Evolutionary conservation across 2,888 invertebrate species (phyloP), one percentile per base, ranked within the genome.

Genomic region (Calameuta idolon): DNA sequence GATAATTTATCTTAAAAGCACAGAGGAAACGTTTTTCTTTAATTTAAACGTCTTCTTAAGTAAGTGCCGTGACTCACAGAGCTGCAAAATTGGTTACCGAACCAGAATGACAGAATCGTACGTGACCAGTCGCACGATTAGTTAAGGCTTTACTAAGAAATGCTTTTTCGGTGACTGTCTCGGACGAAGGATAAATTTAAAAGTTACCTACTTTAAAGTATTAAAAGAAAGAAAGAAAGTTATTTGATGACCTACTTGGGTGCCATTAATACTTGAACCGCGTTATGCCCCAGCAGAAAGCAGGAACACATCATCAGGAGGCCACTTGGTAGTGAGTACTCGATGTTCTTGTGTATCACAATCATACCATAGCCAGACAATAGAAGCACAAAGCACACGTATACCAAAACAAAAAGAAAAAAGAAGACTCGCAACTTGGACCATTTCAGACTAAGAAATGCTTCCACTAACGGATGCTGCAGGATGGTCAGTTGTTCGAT

Each of bases 401-500:
- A 92, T 33, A 91, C 84, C 33, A 86, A 80, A 12, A 92, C 89
- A 75, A 93, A 87, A 34, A 92, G 81, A 77, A 92, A 92, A 84
- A 93, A 93, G 81, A 93, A 92, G 73, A 89, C 87, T 73, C 92
- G 88, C 33, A 93, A 91, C 82, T 90, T 92, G n/a, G 90, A 84
- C 93, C 93, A 94, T 86, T 94, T 93, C 35, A 93, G 85, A 37
- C 89, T 89, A 55, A 93, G 89, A 83, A 92, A 93, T 12, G 92
- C 87, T 83, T 93, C 92, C 78, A 93, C 88, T 33, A 93, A 84
- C 1, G 93, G 93, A 87, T 93, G 93, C 80, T 92, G 92, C 71
- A 93, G 84, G 71, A 93, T 86, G 79, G 89, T 88, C 79, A 91
- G 89, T 84, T 91, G 91, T 82, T 91, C 90, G 75, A 88, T 87